phyloP scores from a whole-genome alignment of 2,797 vertebrate species.

The Phrynocephalus forsythii region DNA sequence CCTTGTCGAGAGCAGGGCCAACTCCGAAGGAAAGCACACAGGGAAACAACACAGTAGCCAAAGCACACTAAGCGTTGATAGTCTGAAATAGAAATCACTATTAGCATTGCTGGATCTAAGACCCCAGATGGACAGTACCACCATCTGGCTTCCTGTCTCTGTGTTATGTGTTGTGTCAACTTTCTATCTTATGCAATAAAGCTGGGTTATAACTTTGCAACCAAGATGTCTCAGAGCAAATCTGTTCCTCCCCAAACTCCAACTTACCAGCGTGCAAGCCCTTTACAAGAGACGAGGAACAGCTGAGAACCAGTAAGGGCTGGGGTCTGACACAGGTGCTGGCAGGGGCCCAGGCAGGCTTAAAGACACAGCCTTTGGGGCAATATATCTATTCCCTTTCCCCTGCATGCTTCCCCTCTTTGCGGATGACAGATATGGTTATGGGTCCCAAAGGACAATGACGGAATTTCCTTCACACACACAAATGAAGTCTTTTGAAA shows the following conservation, averaged over 20 bases:
- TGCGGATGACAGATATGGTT: constrained; percentile 38
- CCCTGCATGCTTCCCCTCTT: constrained; percentile 11
- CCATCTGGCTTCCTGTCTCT: no score
- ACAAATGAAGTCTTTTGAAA: constrained; percentile 16
- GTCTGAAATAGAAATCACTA: no score
- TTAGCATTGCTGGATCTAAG: no score
- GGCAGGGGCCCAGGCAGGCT: background rate
- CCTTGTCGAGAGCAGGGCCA: background rate
- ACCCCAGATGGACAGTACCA: no score
- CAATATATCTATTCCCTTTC: constrained; percentile 30
- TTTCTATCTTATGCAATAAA: no score
- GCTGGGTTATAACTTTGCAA: no score
- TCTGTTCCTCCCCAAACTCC: no score
- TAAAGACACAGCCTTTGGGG: constrained; percentile 13
- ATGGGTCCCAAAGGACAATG: background rate
- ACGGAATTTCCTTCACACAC: constrained; percentile 37
- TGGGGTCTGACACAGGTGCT: background rate
- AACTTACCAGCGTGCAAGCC: background rate
- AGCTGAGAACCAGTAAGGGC: background rate
- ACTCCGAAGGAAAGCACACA: background rate
- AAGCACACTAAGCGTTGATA: background rate
- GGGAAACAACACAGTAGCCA: background rate
- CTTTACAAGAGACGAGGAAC: background rate
- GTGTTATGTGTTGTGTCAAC: no score
- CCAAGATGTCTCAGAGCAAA: no score